Conservation (phyloP, 2,888 invertebrate genomes). For the Netelia fuscicornis region DNA sequence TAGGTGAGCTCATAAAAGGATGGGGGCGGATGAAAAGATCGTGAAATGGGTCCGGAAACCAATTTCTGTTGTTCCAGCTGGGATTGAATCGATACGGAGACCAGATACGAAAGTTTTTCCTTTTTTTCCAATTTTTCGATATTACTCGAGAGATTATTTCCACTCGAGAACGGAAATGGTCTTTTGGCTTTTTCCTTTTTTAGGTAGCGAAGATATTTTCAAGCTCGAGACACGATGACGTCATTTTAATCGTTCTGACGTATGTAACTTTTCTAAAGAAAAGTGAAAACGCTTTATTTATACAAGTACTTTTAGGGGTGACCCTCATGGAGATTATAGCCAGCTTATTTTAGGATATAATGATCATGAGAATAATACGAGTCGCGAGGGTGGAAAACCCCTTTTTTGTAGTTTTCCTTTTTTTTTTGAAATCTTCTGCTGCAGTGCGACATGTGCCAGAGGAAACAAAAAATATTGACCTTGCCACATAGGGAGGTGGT, state of each 20-base stretch:
- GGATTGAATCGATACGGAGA: conserved; percentile 66
- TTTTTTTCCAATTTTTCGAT: neutral
- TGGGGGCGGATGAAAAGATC: conserved; percentile 25
- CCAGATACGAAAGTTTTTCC: conserved; percentile 18
- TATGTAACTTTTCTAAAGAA: conserved; percentile 5
- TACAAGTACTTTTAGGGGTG: conserved; percentile 20
- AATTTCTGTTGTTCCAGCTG: conserved; percentile 62
- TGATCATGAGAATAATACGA: conserved; percentile 22
- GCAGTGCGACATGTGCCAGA: conserved; percentile 24
- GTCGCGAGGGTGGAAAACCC: conserved; percentile 16
- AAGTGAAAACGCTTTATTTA: conserved; percentile 4
- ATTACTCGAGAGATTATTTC: too few species aligned
- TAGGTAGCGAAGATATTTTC: too few species aligned
- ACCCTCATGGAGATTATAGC: neutral
- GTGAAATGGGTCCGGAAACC: conserved; percentile 15
- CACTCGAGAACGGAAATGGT: too few species aligned
- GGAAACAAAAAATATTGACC: conserved; percentile 55
- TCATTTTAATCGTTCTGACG: neutral
- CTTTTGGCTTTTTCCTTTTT: too few species aligned
- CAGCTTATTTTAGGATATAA: neutral
- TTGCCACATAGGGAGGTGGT: conserved; percentile 30
- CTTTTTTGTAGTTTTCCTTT: neutral
- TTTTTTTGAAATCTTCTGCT: neutral
- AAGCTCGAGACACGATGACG: neutral
- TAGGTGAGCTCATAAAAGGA: conserved; percentile 39